Percentiles rank a stretch among this genome's conserved stretches.
These are phyloP conservation scores for Dallia pectoralis DNA, from an alignment of 2,797 vertebrate genomes.

Conservation along the genomic window DNA sequence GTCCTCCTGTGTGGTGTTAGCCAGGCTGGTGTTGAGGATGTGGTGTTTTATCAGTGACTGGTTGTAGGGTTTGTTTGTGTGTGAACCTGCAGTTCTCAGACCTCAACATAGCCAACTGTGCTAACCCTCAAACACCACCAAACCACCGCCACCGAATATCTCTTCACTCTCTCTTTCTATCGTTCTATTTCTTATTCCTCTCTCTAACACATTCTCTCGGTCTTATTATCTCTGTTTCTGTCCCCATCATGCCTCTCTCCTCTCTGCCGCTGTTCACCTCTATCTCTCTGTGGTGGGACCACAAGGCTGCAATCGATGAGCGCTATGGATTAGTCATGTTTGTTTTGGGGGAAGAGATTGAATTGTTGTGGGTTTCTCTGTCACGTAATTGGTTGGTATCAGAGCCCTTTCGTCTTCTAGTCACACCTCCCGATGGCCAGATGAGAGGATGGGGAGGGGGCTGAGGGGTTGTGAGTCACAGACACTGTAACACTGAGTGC, in stretches of 20 bases:
- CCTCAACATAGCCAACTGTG: conserved; percentile 30
- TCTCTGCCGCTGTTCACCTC: conserved; percentile 18
- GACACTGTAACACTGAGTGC: conserved; percentile 59
- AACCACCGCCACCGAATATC: conserved; percentile 36
- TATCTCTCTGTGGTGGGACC: conserved; percentile 28
- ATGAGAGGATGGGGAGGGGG: conserved; percentile 40
- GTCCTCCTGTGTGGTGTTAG: background rate
- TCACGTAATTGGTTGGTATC: background rate
- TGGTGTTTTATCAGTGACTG: background rate
- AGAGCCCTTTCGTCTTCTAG: conserved; percentile 53
- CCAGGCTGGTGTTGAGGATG: background rate
- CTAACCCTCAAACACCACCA: conserved; percentile 40
- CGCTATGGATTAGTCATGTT: conserved; percentile 45
- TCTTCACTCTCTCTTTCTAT: conserved; percentile 27
- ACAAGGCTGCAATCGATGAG: conserved; percentile 41
- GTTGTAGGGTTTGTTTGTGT: background rate
- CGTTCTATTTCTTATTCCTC: background rate
- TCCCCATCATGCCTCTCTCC: conserved; percentile 5
- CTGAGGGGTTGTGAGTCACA: conserved; percentile 56
- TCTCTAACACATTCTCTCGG: background rate
- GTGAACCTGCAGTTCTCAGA: conserved; percentile 26
- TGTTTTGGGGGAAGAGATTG: conserved; percentile 48
- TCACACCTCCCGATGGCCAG: conserved; percentile 59
- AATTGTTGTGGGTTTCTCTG: conserved; percentile 45
- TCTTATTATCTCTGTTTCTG: conserved; percentile 25